phyloP scores from a whole-genome alignment of 2,797 vertebrate genomes.

The Podarcis lilfordi region DNA sequence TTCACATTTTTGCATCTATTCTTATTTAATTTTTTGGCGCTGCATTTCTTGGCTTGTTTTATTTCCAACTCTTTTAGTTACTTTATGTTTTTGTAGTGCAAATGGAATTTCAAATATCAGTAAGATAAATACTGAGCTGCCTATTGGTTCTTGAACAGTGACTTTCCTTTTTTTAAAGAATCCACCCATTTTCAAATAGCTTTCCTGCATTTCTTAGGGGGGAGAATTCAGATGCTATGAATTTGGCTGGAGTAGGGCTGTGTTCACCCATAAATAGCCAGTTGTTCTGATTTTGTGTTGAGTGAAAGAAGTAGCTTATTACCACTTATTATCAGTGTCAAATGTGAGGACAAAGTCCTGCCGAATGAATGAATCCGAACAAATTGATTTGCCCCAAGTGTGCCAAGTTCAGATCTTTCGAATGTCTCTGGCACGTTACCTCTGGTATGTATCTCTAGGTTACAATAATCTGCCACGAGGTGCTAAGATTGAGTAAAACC shows the following conservation, averaged over 20 bases:
- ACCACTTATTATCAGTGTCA: background rate
- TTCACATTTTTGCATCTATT: background rate
- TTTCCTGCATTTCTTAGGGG: background rate
- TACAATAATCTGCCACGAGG: constrained; percentile 37
- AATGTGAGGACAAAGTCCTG: background rate
- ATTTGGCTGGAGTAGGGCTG: background rate
- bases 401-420: background rate
- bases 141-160: background rate
- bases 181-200: background rate
- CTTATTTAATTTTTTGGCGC: background rate
- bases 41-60: no score
- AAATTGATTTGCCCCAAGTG: background rate
- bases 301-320: background rate
- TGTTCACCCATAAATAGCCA: background rate
- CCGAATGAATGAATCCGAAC: background rate
- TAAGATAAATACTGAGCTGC: background rate
- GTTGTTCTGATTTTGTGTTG: background rate
- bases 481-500: constrained; percentile 27
- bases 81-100: no score
- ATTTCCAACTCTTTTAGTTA: no score
- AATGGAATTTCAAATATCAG: background rate
- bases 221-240: background rate
- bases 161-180: background rate
- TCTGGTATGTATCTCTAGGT: background rate
- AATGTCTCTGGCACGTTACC: background rate